A percentile compares a stretch with the other conserved stretches of the same genome.
phyloP scores from a whole-genome alignment of 1,140 invertebrate species.

The Brachionus rubens region DNA sequence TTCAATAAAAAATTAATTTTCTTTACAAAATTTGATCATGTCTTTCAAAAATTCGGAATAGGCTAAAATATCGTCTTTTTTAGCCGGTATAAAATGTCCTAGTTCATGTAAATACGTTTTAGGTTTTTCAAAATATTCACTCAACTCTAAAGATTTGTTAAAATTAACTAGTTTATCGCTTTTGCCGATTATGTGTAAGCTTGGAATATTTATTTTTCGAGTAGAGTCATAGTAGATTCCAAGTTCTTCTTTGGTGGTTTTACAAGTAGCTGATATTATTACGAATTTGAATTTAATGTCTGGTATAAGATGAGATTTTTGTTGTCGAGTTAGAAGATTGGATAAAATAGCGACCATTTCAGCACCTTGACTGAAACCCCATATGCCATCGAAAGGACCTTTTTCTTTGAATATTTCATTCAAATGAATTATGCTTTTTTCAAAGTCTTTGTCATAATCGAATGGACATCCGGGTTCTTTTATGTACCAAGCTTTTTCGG shows the following conservation, averaged over 20 bases:
- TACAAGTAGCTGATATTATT: slow-evolving; percentile 21
- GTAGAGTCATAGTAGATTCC: background rate
- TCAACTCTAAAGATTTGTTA: background rate
- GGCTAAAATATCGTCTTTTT: slow-evolving; percentile 23
- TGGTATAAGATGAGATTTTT: background rate
- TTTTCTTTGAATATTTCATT: slow-evolving; percentile 4
- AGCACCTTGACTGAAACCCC: slow-evolving; percentile 47
- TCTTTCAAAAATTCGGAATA: slow-evolving; percentile 18
- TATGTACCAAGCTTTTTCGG: slow-evolving; percentile 14
- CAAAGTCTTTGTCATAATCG: slow-evolving; percentile 8
- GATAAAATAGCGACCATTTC: slow-evolving; percentile 16
- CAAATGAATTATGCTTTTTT: slow-evolving; percentile 6
- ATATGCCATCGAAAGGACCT: slow-evolving; percentile 38
- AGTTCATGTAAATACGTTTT: slow-evolving; percentile 8
- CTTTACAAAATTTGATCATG: slow-evolving; percentile 8
- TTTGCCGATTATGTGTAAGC: slow-evolving; percentile 35
- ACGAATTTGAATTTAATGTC: slow-evolving; percentile 34
- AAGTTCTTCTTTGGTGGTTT: slow-evolving; percentile 17
- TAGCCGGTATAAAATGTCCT: slow-evolving; percentile 43
- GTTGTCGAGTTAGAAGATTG: background rate
- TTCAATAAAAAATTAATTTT: background rate
- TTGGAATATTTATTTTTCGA: slow-evolving; percentile 20
- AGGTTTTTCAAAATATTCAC: slow-evolving; percentile 21
- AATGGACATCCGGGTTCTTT: background rate
- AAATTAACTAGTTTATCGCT: slow-evolving; percentile 25